These are phyloP conservation scores for Torymus texanus DNA, from an alignment of 2,888 invertebrate species.

Conservation along the genomic window DNA sequence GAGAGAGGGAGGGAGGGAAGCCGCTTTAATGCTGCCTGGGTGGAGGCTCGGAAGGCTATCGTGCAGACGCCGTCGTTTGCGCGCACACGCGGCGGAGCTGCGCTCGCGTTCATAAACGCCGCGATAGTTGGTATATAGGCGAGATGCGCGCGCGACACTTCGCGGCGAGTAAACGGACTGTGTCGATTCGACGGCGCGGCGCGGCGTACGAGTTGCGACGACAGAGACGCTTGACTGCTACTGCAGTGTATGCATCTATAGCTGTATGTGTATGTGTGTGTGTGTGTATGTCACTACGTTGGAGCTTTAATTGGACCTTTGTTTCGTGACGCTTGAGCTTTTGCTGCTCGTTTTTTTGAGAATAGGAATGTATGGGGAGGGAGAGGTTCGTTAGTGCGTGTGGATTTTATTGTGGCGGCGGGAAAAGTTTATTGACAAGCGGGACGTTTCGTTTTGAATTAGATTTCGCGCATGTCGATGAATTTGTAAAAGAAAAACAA, in stretches of 20 bases:
- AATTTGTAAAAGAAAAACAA: too few relatives aligned
- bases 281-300: neutral
- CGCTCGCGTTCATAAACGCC: slow-evolving; percentile 29
- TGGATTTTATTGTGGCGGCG: too few relatives aligned
- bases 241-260: too few relatives aligned
- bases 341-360: too few relatives aligned
- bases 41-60: neutral
- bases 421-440: too few relatives aligned
- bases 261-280: too few relatives aligned
- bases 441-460: too few relatives aligned
- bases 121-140: neutral
- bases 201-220: too few relatives aligned
- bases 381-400: too few relatives aligned
- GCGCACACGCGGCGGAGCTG: neutral
- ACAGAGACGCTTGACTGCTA: neutral
- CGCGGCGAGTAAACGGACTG: slow-evolving; percentile 23
- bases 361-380: too few relatives aligned
- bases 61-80: neutral
- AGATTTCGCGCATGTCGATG: too few relatives aligned
- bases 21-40: slow-evolving; percentile 37
- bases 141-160: slow-evolving; percentile 27
- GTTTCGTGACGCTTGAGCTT: neutral
- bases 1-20: neutral
- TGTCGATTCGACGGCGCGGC: neutral
- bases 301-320: neutral